Evolutionary conservation across 2,797 vertebrate genomes (phyloP).

Genomic region (Anolis apletophallus): DNA sequence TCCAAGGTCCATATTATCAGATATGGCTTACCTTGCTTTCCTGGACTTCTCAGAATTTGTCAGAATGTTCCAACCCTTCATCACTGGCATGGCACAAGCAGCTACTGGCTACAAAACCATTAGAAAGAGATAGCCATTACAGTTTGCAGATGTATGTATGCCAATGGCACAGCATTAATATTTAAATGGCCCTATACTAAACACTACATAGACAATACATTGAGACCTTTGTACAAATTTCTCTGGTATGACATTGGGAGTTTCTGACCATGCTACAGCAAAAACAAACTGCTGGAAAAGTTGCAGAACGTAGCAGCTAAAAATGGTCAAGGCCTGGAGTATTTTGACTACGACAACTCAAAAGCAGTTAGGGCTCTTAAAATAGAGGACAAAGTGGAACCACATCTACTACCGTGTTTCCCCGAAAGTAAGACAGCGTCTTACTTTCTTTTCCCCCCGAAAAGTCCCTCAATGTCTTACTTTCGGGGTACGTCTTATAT

Average conservation of each 20-base stretch:
- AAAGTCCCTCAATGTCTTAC: no score
- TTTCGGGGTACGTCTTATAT: no score
- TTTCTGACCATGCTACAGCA: neutral
- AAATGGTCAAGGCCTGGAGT: neutral
- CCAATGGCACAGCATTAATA: neutral
- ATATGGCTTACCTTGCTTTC: constrained; percentile 91
- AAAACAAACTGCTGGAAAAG: neutral
- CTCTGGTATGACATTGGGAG: neutral
- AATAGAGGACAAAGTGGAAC: neutral
- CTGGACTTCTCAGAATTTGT: constrained; percentile 96
- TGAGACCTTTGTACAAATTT: neutral
- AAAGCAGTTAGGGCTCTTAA: neutral
- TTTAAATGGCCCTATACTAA: neutral
- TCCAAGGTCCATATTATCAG: constrained; percentile 7
- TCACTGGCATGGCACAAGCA: constrained; percentile 98
- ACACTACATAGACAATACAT: neutral
- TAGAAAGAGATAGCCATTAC: constrained; percentile 26
- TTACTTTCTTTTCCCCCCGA: no score
- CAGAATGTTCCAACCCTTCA: constrained; percentile 99
- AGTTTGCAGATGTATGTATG: neutral
- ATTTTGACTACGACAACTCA: neutral
- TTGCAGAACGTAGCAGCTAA: neutral
- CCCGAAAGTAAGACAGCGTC: no score
- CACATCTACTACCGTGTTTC: neutral
- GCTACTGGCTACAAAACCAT: constrained; percentile 88